phyloP scores from a whole-genome alignment of 2,113 vertebrate genomes.

The Sceloporus tristichus region DNA sequence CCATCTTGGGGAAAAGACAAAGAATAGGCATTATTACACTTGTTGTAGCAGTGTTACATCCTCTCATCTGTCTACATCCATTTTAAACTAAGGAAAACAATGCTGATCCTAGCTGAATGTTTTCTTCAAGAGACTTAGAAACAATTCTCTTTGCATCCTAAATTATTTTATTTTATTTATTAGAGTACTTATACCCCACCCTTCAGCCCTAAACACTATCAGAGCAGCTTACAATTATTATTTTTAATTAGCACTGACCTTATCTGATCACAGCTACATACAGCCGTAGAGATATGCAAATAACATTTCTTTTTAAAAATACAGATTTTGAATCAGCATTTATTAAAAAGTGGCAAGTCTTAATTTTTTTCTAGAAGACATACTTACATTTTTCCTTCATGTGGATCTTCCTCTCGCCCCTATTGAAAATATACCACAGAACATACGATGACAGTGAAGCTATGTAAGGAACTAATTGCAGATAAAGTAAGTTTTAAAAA shows the following conservation, averaged over 20 bases:
- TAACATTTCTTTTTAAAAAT: background rate
- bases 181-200: no score
- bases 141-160: background rate
- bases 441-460: slow-evolving; percentile 9
- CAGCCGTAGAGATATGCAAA: background rate
- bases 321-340: background rate
- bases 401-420: slow-evolving; percentile 98
- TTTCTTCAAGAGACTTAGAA: background rate
- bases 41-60: background rate
- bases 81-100: background rate
- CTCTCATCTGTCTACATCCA: background rate
- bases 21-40: no score
- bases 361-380: slow-evolving; percentile 34
- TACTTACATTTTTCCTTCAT: slow-evolving; percentile 99
- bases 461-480: background rate
- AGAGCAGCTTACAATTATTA: no score
- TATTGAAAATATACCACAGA: slow-evolving; percentile 72
- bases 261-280: background rate
- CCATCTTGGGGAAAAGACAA: no score
- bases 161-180: background rate
- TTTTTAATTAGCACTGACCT: background rate
- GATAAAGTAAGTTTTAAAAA: background rate
- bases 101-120: no score
- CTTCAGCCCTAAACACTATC: no score
- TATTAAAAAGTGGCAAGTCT: background rate